Conservation (phyloP, 2,797 vertebrate species). For the Gobio occitaniae region DNA sequence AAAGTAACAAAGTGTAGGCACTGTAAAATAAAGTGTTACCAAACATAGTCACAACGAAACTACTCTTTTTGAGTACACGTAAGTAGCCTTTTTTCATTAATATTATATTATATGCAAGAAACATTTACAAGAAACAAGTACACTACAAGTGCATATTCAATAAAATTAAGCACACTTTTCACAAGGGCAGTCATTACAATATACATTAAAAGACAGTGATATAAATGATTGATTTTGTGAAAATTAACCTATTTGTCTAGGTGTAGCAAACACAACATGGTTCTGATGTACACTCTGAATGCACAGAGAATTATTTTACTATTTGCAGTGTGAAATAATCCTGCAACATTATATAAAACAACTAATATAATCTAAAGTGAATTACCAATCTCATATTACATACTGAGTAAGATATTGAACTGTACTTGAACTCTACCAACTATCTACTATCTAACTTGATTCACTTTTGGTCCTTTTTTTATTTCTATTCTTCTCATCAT, state of each 20-base stretch:
- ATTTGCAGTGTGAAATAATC: not conserved
- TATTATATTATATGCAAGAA: not conserved
- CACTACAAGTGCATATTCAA: no score
- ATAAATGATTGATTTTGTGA: no score
- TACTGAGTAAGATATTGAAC: not conserved
- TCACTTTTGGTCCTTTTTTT: not conserved
- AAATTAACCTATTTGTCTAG: not conserved
- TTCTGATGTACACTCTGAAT: not conserved
- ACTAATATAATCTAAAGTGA: not conserved
- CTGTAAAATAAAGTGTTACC: no score
- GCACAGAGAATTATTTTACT: not conserved
- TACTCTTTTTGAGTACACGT: not conserved
- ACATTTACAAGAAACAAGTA: no score
- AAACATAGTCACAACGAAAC: not conserved
- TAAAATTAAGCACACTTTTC: not conserved
- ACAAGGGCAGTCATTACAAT: not conserved
- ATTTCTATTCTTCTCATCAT: not conserved
- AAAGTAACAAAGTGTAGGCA: no score
- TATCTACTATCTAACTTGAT: not conserved
- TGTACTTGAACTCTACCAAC: not conserved
- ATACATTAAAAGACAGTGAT: not conserved
- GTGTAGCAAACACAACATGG: not conserved
- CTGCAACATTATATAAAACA: not conserved
- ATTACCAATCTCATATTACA: not conserved
- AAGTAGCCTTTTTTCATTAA: not conserved